These are phyloP conservation scores for Picathartes gymnocephalus DNA, from an alignment of 2,113 vertebrate genomes.

Conservation along the genomic window DNA sequence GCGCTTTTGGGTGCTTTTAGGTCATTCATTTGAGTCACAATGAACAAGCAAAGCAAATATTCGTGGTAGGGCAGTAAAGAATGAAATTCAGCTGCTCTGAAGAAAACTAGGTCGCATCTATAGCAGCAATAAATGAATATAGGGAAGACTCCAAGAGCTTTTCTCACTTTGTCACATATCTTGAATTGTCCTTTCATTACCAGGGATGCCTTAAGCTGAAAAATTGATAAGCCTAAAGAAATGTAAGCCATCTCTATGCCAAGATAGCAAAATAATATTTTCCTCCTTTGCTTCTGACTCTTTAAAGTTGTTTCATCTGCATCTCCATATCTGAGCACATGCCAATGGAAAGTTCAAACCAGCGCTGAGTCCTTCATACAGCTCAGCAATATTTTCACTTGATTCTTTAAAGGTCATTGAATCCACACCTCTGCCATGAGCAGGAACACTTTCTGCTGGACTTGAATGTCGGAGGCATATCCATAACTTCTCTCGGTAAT, in stretches of 20 bases:
- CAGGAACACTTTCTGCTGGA: rapidly evolving
- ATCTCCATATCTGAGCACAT: not conserved
- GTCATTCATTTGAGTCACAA: too few relatives aligned
- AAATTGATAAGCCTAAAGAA: not conserved
- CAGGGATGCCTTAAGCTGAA: rapidly evolving
- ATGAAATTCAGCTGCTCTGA: too few relatives aligned
- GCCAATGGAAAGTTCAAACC: rapidly evolving
- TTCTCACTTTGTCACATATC: rapidly evolving
- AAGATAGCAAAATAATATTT: rapidly evolving
- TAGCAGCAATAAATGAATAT: rapidly evolving
- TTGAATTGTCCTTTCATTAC: rapidly evolving
- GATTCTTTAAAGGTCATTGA: too few relatives aligned
- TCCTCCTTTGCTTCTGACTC: not conserved
- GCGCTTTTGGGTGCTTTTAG: not conserved
- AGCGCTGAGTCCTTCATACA: rapidly evolving
- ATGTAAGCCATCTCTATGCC: rapidly evolving
- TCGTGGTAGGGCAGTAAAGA: too few relatives aligned
- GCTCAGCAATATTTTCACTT: not conserved
- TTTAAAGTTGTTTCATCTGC: rapidly evolving
- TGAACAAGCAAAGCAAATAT: too few relatives aligned
- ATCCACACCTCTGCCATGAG: rapidly evolving
- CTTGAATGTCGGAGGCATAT: rapidly evolving
- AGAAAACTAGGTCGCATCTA: rapidly evolving
- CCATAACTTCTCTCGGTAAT: too few relatives aligned
- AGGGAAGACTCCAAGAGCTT: rapidly evolving